Evolutionary conservation across 2,888 invertebrate species (phyloP), one percentile per base, ranked within the genome.

Genomic region (Drosophila cognata): DNA sequence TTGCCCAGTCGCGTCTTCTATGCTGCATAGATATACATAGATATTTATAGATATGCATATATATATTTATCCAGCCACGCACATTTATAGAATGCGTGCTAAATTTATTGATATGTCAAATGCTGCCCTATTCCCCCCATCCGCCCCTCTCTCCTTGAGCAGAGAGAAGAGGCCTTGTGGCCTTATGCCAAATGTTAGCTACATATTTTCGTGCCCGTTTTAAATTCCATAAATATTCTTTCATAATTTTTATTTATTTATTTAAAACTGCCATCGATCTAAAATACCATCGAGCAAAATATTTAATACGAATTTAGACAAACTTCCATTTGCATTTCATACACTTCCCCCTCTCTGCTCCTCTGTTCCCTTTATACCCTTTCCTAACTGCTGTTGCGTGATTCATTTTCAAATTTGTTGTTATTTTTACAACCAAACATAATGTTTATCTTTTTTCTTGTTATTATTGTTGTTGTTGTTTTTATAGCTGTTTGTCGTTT

Each of bases 81-180:
- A 84, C 88, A 87, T 78, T 84, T 78, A 89, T 88, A 81, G 84
- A 48, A 58, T 87, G 88, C 88, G 78, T 84, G 88, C 82, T 55
- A 82, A 84, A 84, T 84, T 84, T 89, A 84, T 84, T 89, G 85
- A 84, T 68, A 77, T 78, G 78, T 78, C 81, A 77, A 72, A 60
- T 25, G 11, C 11, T 25, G 35, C 61, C 50, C 48, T 52, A 18
- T 16, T n/a, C 50, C 36, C 38, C 29, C 51, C 38, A 13, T 3
- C 13, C 13, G 21, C 28, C 43, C 16, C 25, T 41, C 43, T 64
- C 35, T 55, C 55, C 64, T 77, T 71, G 64, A 50, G 25, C n/a
- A 25, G 46, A 8, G 46, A 8, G 21, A 16, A 16, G 46, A 25
- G 46, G 60, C n/a, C 60, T 69, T 53, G 66, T 61, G 71, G 77